phyloP scores from a whole-genome alignment of 1,140 invertebrate genomes.

The Megalonaias nervosa region DNA sequence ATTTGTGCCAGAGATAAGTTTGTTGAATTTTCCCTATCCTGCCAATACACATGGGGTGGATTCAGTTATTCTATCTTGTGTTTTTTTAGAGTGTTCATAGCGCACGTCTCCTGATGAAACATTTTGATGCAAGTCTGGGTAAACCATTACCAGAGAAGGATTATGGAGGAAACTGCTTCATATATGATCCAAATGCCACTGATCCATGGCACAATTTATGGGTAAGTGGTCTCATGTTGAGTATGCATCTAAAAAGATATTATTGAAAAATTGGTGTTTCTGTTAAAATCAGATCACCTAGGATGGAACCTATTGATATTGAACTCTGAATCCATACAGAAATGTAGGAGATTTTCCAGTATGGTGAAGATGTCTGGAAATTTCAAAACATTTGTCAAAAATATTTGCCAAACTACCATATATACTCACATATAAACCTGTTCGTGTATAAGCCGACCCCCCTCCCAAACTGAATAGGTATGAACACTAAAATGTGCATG shows the following conservation, averaged over 20 bases:
- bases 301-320: background rate
- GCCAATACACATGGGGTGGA: background rate
- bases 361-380: too few relatives aligned
- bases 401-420: too few relatives aligned
- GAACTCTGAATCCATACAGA: background rate
- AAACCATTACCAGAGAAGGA: constrained; percentile 75
- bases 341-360: too few relatives aligned
- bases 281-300: background rate
- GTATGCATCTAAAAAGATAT: background rate
- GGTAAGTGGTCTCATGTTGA: constrained; percentile 61
- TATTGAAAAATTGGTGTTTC: background rate
- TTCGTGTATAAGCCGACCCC: too few relatives aligned
- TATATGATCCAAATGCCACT: constrained; percentile 74
- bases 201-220: constrained; percentile 77
- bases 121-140: constrained; percentile 75
- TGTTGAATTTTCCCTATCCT: background rate
- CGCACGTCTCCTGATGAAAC: constrained; percentile 73
- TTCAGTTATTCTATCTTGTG: constrained; percentile 31
- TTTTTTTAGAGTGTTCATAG: constrained; percentile 71
- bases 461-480: too few relatives aligned
- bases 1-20: background rate
- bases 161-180: constrained; percentile 76
- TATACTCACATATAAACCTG: too few relatives aligned
- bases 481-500: too few relatives aligned
- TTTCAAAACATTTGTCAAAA: too few relatives aligned